Evolutionary conservation across 2,113 vertebrate species (phyloP).

Genomic region (Hemicordylus capensis): DNA sequence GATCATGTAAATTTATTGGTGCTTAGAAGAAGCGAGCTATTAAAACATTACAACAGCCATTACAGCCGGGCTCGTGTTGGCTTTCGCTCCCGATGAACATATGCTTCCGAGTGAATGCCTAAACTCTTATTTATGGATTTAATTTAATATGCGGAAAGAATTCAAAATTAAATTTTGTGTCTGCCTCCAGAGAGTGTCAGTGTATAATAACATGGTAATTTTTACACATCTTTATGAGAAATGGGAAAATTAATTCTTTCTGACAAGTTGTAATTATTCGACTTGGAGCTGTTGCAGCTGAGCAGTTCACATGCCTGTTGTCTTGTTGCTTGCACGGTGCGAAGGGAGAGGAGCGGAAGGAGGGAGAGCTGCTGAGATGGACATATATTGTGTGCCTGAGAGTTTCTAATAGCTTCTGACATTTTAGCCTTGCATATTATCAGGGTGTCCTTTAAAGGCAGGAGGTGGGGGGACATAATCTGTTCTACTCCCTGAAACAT

Average conservation of each 20-base stretch:
- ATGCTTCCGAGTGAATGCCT: conserved; percentile 97
- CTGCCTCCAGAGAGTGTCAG: conserved; percentile 99
- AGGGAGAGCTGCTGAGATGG: conserved; percentile 79
- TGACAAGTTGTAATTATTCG: conserved; percentile 99
- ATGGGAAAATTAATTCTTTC: conserved; percentile 99
- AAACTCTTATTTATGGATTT: conserved; percentile 99
- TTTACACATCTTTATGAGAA: conserved; percentile 99
- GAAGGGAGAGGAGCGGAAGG: conserved; percentile 68
- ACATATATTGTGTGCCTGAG: conserved; percentile 81
- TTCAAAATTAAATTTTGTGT: conserved; percentile 99
- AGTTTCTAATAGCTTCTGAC: conserved; percentile 85
- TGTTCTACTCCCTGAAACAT: conserved; percentile 60
- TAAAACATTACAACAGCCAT: conserved; percentile 99
- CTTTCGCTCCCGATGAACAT: conserved; percentile 96
- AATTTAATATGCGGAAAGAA: conserved; percentile 99
- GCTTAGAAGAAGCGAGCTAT: conserved; percentile 95
- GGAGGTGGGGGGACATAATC: conserved; percentile 49
- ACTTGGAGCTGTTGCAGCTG: conserved; percentile 99
- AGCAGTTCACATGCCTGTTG: conserved; percentile 96
- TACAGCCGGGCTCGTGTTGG: conserved; percentile 90
- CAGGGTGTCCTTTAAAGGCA: conserved; percentile 75
- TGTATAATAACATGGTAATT: conserved; percentile 99
- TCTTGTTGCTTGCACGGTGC: conserved; percentile 86
- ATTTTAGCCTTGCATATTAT: conserved; percentile 80
- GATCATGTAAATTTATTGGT: conserved; percentile 97